Evolutionary conservation across 2,113 vertebrate species (phyloP), one percentile per base, ranked within the genome.

Genomic region (Piliocolobus tephrosceles): DNA sequence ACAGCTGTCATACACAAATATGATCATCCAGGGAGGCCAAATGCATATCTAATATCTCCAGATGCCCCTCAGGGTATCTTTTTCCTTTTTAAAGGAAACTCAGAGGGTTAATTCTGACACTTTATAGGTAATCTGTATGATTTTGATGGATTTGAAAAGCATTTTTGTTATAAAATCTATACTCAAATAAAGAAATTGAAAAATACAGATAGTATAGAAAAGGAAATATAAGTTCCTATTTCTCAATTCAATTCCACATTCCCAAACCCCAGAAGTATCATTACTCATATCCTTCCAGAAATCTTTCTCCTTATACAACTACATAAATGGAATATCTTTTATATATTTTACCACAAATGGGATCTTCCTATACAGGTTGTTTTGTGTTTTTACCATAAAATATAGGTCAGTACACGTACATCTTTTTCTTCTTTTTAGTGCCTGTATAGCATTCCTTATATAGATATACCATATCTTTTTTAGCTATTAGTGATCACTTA

Each of bases 161-260:
- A 83, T 86, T 94, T 70, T 90, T 66, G 58, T 90, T 80, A 83
- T 88, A 87, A 94, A 92, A 87, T 38, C n/a, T 70, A 90, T 90
- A 87, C 6, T 32, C 64, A 96, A 87, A 82, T 22, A n/a, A 43
- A 70, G 72, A 88, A 93, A 88, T 76, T 91, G 35, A 27, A 75
- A 84, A 93, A 32, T 78, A 79, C 5, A 90, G 30, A 88, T n/a
- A 92, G 73, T 83, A 14, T 66, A 76, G 38, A 52, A 92, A 92
- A 87, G 35, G 43, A 92, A 86, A 93, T 86, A 72, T 32, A 92
- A 45, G 14, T 61, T 84, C 25, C 10, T 76, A 30, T 72, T 61
- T 92, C 38, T 27, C n/a, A 70, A 61, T 75, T 82, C 23, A 76
- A 11, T 55, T 57, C 68, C 50, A 86, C 22, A 73, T 23, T 94